Evolutionary conservation across 2,113 vertebrate genomes (phyloP), one percentile per base, ranked within the genome.

Genomic region (Dasyornis broadbenti): DNA sequence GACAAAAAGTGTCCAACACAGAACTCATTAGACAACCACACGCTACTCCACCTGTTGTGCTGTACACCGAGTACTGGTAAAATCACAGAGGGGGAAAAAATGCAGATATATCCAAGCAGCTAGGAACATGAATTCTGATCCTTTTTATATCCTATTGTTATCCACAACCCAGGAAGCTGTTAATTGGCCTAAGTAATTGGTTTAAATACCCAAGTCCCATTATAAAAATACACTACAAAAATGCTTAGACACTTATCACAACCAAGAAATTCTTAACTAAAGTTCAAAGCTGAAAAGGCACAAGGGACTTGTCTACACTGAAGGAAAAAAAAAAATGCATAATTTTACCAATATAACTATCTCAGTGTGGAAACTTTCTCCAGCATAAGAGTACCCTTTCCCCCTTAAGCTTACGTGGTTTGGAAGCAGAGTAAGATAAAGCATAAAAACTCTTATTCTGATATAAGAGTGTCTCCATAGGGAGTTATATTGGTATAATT

Each of bases 181-280:
- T 96, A 95, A 95, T 57, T 97, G 95, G 83, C 61, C 89, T 90
- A 86, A 94, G 96, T 94, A 95, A 91, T 91, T 90, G 80, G 59
- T 78, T 94, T 94, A 95, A 96, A 96, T 88, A 94, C 72, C 47
- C 66, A 92, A 86, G 91, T 78, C 75, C 91, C 83, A 82, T 92
- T 94, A 89, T 79, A 94, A 94, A 95, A 91, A 92, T 45, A 94
- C 24, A 83, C 42, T 86, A 65, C 53, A 63, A 94, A 95, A 96
- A 93, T 95, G 68, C 82, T 90, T 64, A 96, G 78, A 94, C 90
- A 90, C 64, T 96, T 94, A 95, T 28, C 92, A 96, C 77, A 79
- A 84, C 88, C 82, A 95, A 96, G 82, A 95, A 94, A 92, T 95
- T 92, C 72, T 95, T 95, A 96, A 95, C 69, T 97, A 89, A 95